Evolutionary conservation across 2,797 vertebrate genomes (phyloP).

Genomic region (Myioborus melanocephalus): DNA sequence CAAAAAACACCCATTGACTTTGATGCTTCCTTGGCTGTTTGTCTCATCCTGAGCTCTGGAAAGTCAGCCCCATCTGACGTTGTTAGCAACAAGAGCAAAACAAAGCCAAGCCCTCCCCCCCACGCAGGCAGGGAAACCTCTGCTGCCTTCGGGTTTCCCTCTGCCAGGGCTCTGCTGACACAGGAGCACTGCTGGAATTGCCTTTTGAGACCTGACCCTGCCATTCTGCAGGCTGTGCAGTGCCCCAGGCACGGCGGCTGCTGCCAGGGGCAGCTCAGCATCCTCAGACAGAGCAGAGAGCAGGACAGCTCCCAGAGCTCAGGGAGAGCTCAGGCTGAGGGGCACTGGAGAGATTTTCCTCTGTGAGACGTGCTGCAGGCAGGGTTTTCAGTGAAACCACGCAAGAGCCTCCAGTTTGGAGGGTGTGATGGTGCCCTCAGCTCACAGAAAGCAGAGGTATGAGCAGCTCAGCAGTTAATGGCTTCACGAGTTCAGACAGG

Average conservation of each 20-base stretch:
- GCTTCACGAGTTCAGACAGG: constrained; percentile 29
- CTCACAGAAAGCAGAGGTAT: not conserved
- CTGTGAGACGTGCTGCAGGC: not conserved
- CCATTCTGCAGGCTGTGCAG: not conserved
- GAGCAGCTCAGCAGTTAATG: not conserved
- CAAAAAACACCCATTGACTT: constrained; percentile 50
- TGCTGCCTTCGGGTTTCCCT: not conserved
- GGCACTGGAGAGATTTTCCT: not conserved
- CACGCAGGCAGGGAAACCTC: not conserved
- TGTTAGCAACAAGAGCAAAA: constrained; percentile 63
- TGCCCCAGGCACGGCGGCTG: not conserved
- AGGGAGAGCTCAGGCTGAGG: not conserved
- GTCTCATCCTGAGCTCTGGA: constrained; percentile 49
- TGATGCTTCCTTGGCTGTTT: constrained; percentile 67
- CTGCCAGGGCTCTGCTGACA: not conserved
- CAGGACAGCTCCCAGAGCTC: not conserved
- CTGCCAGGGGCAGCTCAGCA: not conserved
- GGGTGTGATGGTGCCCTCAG: not conserved
- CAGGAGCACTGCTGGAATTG: not conserved
- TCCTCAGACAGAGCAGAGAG: not conserved
- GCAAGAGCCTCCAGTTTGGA: not conserved
- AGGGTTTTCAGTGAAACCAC: not conserved
- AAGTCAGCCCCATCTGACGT: constrained; percentile 47
- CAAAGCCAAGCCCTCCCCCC: constrained; percentile 43
- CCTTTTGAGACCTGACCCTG: not conserved